A percentile compares a stretch with the other conserved stretches of the same genome.
Evolutionary conservation across 2,888 invertebrate species (phyloP).

Genomic region (Epistrophella euchroma): DNA sequence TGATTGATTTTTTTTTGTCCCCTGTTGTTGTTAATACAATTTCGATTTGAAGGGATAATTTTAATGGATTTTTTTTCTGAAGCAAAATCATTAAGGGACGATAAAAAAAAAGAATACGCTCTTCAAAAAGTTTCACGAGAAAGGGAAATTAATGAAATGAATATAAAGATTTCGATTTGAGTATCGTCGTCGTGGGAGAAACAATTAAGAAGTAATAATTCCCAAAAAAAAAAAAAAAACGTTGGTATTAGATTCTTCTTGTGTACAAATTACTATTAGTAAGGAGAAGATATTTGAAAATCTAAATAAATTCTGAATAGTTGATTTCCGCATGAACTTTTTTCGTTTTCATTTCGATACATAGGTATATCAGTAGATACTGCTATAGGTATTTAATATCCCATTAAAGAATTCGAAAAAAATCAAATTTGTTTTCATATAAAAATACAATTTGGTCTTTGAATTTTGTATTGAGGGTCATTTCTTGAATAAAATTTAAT

Average conservation of each 20-base stretch:
- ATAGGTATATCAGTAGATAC: too few species aligned
- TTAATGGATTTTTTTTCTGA: constrained; percentile 22
- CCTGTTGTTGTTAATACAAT: constrained; percentile 33
- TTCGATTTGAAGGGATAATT: constrained; percentile 44
- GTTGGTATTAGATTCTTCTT: background rate
- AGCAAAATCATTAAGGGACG: background rate
- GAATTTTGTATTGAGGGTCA: too few species aligned
- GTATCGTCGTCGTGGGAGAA: background rate
- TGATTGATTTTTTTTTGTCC: constrained; percentile 38
- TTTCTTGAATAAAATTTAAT: too few species aligned
- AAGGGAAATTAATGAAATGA: background rate
- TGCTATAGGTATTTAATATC: too few species aligned
- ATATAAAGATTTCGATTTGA: background rate
- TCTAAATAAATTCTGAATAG: too few species aligned
- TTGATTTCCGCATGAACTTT: too few species aligned
- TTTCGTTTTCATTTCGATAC: too few species aligned
- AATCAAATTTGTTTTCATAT: too few species aligned
- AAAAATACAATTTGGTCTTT: too few species aligned
- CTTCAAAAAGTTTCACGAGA: background rate
- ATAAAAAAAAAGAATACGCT: background rate
- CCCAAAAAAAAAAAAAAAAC: background rate
- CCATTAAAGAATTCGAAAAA: too few species aligned
- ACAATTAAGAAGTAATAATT: background rate
- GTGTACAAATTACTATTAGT: background rate
- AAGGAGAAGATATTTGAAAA: too few species aligned